Evolutionary conservation across 1,140 invertebrate genomes (phyloP).

Genomic region (Agraylea sexmaculata): DNA sequence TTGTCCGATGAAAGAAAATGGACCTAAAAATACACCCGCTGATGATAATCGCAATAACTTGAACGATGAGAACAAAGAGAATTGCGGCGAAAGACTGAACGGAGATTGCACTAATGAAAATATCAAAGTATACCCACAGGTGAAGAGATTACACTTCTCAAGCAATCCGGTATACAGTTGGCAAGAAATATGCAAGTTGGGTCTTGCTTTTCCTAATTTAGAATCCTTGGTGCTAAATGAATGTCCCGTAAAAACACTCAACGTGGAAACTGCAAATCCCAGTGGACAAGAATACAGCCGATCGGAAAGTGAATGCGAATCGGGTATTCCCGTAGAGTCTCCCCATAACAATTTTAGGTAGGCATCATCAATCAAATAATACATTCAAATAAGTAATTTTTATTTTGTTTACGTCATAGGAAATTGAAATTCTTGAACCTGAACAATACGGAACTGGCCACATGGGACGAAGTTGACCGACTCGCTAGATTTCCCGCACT

Average conservation of each 20-base stretch:
- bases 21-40: conserved; percentile 27
- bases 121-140: conserved; percentile 39
- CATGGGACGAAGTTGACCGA: conserved; percentile 80
- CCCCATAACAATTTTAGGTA: conserved; percentile 28
- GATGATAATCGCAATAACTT: conserved; percentile 55
- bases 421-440: conserved; percentile 70
- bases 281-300: conserved; percentile 32
- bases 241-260: conserved; percentile 60
- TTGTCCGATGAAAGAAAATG: conserved; percentile 24
- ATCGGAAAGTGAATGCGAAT: conserved; percentile 39
- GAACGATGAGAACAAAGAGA: conserved; percentile 31
- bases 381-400: neutral
- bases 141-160: conserved; percentile 70
- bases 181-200: conserved; percentile 72
- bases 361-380: neutral
- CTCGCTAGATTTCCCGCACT: conserved; percentile 70
- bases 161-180: conserved; percentile 73
- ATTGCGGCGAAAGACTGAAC: conserved; percentile 13
- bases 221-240: conserved; percentile 77
- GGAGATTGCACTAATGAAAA: conserved; percentile 15
- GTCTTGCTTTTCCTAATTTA: conserved; percentile 70
- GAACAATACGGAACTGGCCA: conserved; percentile 66
- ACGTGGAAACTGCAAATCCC: conserved; percentile 36
- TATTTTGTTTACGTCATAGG: conserved; percentile 36
- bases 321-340: conserved; percentile 23